Conservation (phyloP, 2,888 invertebrate species). For the Eremobia ochroleuca region DNA sequence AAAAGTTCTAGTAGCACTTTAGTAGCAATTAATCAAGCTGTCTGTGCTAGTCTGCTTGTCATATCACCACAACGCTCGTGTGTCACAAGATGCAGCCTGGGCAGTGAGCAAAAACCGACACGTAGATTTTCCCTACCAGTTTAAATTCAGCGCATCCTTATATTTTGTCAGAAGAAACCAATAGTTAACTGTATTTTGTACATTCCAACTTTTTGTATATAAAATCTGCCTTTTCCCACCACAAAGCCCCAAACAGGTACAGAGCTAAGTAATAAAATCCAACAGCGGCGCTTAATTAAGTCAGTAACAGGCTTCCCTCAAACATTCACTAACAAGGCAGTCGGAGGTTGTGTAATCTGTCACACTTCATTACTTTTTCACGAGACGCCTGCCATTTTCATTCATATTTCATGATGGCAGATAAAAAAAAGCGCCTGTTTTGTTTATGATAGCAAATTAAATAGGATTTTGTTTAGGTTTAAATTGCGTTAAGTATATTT, state of each 20-base stretch:
- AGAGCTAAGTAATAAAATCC: background rate
- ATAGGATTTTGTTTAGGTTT: background rate
- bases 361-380: constrained; percentile 61
- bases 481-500: too few relatives aligned
- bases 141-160: background rate
- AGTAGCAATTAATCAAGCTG: background rate
- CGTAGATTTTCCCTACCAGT: background rate
- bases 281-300: constrained; percentile 33
- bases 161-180: background rate
- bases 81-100: background rate
- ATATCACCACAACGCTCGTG: background rate
- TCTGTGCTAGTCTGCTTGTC: background rate
- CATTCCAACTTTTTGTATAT: too few relatives aligned
- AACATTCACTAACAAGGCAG: constrained; percentile 35
- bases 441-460: constrained; percentile 8
- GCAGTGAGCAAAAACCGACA: background rate
- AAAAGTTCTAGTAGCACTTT: too few relatives aligned
- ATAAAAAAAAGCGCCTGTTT: constrained; percentile 5
- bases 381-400: constrained; percentile 35
- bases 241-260: background rate
- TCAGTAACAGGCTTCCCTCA: constrained; percentile 9
- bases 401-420: constrained; percentile 4
- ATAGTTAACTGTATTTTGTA: background rate
- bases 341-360: constrained; percentile 59
- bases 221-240: background rate